Base-by-base conservation (phyloP, 2,888 invertebrate species). In the Drosophila leonis region DNA sequence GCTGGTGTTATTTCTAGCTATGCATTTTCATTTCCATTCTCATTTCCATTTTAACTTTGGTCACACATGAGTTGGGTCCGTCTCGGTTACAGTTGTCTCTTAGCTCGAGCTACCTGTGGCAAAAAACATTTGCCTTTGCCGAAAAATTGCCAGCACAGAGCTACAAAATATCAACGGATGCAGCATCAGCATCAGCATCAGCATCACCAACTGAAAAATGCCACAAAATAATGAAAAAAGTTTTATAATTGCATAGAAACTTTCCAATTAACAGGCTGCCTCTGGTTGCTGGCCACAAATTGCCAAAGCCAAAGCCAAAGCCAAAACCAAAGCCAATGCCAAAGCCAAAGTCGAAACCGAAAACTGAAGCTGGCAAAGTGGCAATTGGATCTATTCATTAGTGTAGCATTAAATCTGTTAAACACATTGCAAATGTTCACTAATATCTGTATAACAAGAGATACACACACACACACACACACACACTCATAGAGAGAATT, bases 211-310 rank as follows among this genome's bases (percentile, higher is more conserved):
- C 55, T 67, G 56, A 82, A 86, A 80, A 86, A 78, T 74, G 60
- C 78, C 75, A 81, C 79, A 81, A 72, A 85, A 86, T 86, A 86
- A 86, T 86, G 90, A 90, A 86, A 90, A 85, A 86, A 90, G 76
- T 90, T 90, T 90, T 86, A 85, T 90, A 86, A 86, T 86, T 86
- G 90, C 88, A 88, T 89, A 63, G 82, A 85, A 85, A 85, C 90
- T 85, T 85, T 85, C 90, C 84, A 85, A 85, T 85, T 89, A 85
- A 89, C 84, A 85, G 72, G 79, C 89, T 79, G 89, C 83, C 89
- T 80, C 72, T 75, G 81, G 81, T 75, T 80, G 69, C 76, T 67
- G 72, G 67, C 72, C 78, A 67, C 80, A 78, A 78, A 75, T 66
- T 80, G 67, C 64, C 72, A 75, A 63, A 79, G 64, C 73, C 60